A percentile compares a stretch with the other conserved stretches of the same genome.
Evolutionary conservation across 2,888 invertebrate species (phyloP).

Genomic region (Lutraria lutraria): DNA sequence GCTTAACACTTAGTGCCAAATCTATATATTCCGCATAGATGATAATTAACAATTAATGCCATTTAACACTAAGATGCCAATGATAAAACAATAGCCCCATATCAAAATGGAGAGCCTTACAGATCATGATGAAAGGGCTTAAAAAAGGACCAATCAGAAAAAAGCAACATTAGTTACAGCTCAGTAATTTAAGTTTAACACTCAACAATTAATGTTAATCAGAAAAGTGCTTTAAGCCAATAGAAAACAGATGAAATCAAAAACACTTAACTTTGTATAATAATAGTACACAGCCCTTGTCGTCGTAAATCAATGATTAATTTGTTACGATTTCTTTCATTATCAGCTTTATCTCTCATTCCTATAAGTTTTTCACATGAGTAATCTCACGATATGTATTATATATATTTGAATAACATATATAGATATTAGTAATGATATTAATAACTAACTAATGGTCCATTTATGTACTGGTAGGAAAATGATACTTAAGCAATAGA

Average conservation of each 20-base stretch:
- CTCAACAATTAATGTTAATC: not conserved
- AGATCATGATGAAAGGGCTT: too few species aligned
- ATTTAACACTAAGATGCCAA: conserved; percentile 3
- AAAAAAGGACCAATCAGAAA: too few species aligned
- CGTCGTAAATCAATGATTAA: not conserved
- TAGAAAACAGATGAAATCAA: too few species aligned
- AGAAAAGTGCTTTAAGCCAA: too few species aligned
- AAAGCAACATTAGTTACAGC: too few species aligned
- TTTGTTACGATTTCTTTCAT: not conserved
- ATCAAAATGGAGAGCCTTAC: too few species aligned
- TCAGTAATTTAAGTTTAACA: too few species aligned
- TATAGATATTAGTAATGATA: not conserved
- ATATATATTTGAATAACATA: not conserved
- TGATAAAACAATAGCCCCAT: not conserved
- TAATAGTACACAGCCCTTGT: not conserved
- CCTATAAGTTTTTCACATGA: not conserved
- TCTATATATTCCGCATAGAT: conserved; percentile 26
- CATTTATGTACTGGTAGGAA: not conserved
- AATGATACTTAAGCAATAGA: conserved; percentile 14
- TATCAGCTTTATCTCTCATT: not conserved
- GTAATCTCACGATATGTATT: not conserved
- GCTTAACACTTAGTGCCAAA: conserved; percentile 48
- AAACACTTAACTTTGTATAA: not conserved
- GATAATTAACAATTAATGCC: conserved; percentile 41
- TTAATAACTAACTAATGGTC: conserved; percentile 21